Evolutionary conservation across 2,888 invertebrate genomes (phyloP).

Genomic region (Chrysotoxum bicinctum): DNA sequence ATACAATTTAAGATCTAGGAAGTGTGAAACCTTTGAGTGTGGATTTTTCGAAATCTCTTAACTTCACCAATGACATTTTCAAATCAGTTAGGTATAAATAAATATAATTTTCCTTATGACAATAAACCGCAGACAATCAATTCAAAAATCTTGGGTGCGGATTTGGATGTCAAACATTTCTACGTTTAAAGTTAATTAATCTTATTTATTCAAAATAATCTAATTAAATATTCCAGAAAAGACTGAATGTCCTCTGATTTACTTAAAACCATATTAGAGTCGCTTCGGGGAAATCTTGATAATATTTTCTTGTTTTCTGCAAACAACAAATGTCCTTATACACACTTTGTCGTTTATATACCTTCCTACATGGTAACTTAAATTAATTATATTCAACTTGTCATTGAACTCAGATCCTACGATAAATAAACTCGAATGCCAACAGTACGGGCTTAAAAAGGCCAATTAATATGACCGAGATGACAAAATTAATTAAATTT

Average conservation of each 20-base stretch:
- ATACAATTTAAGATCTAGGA: too few species aligned
- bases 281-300: neutral
- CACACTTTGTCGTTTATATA: neutral
- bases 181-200: neutral
- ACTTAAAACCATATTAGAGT: neutral
- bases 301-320: neutral
- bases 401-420: constrained; percentile 34
- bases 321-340: constrained; percentile 8
- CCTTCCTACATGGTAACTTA: constrained; percentile 11
- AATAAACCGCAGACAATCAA: neutral
- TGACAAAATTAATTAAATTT: constrained; percentile 59
- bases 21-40: too few species aligned
- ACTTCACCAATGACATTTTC: too few species aligned
- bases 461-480: constrained; percentile 50
- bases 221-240: neutral
- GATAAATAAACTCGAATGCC: constrained; percentile 16
- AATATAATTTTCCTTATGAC: too few species aligned
- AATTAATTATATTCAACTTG: constrained; percentile 60
- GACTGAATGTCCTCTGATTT: neutral
- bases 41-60: too few species aligned
- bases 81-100: too few species aligned
- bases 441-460: constrained; percentile 7
- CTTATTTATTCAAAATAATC: neutral
- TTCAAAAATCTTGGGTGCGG: neutral
- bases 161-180: neutral